Conservation (phyloP, 2,797 vertebrate genomes). For the Salmo trutta region DNA sequence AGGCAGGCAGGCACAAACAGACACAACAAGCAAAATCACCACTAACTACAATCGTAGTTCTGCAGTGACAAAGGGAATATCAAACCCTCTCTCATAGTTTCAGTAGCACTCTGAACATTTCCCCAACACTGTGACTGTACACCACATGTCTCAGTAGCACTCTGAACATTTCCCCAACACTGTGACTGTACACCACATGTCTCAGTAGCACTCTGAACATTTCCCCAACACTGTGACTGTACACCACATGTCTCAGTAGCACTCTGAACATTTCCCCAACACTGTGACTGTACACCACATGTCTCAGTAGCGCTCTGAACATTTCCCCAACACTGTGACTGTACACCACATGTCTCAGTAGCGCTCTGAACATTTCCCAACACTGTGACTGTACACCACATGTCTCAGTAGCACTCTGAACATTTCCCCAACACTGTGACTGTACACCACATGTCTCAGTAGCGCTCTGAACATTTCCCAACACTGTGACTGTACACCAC, state of each 20-base stretch:
- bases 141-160: too few species aligned
- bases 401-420: conserved; percentile 13
- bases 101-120: conserved; percentile 15
- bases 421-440: background rate
- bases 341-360: conserved; percentile 7
- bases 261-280: background rate
- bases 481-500: background rate
- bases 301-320: conserved; percentile 16
- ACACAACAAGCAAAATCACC: conserved; percentile 11
- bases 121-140: background rate
- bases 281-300: background rate
- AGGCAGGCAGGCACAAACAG: conserved; percentile 9
- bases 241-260: conserved; percentile 13
- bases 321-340: background rate
- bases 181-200: background rate
- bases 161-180: background rate
- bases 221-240: conserved; percentile 1
- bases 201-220: conserved; percentile 11
- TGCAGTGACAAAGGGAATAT: conserved; percentile 11
- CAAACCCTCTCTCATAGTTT: conserved; percentile 19
- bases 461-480: background rate
- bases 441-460: conserved; percentile 25
- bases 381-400: conserved; percentile 12
- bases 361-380: background rate
- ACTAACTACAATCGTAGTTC: conserved; percentile 17